Percentiles rank a stretch among this genome's conserved stretches.
Conservation (phyloP, 2,888 invertebrate species). For the Liopterus haemorrhoidalis region DNA sequence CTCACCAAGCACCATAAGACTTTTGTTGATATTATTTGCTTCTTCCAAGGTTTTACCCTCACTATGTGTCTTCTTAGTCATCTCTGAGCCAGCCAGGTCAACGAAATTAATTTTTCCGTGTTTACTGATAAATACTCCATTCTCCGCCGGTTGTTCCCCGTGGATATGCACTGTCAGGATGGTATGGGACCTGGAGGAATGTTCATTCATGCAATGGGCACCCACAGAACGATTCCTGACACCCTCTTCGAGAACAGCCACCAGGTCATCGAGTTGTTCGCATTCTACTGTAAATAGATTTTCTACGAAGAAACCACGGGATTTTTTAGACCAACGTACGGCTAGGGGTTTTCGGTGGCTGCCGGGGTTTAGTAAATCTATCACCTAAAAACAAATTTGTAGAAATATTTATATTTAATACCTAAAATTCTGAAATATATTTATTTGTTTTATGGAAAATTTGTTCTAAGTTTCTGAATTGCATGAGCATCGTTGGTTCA, state of each 20-base stretch:
- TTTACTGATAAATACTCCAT: conserved; percentile 79
- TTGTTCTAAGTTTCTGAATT: neutral
- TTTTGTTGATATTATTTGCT: conserved; percentile 94
- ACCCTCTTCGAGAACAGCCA: conserved; percentile 92
- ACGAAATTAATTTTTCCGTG: conserved; percentile 95
- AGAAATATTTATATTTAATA: neutral
- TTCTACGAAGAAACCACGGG: conserved; percentile 89
- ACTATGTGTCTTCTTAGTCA: conserved; percentile 86
- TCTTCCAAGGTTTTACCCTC: conserved; percentile 85
- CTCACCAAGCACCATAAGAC: conserved; percentile 85
- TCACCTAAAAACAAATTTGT: conserved; percentile 62
- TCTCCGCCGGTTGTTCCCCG: conserved; percentile 74
- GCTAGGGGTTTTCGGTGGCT: conserved; percentile 74
- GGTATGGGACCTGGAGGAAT: conserved; percentile 83
- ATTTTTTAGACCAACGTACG: conserved; percentile 92
- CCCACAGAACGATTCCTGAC: conserved; percentile 87
- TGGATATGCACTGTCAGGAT: conserved; percentile 86
- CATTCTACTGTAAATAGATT: conserved; percentile 94
- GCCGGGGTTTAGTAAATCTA: conserved; percentile 87
- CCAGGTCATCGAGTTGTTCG: conserved; percentile 83
- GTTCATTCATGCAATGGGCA: conserved; percentile 87
- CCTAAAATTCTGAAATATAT: no score
- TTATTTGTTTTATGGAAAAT: neutral
- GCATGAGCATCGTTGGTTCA: conserved; percentile 45
- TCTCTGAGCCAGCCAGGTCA: conserved; percentile 93